These are phyloP conservation scores for Larimichthys crocea DNA, from an alignment of 2,113 vertebrate species.

Conservation along the genomic window DNA sequence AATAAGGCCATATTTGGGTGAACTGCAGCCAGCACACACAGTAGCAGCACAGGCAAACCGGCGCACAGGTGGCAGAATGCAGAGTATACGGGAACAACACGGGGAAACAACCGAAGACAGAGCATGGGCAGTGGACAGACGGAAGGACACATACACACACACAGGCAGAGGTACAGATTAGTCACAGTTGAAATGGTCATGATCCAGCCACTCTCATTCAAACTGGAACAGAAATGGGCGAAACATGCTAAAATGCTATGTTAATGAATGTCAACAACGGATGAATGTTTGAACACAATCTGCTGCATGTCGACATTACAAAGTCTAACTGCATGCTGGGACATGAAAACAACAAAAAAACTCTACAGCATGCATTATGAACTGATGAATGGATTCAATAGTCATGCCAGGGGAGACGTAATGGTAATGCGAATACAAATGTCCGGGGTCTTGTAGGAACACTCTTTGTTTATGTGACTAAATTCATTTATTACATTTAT, in stretches of 20 bases:
- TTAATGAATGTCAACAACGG: constrained; percentile 26
- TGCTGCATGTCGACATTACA: not conserved
- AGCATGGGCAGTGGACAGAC: constrained; percentile 52
- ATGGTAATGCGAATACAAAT: constrained; percentile 11
- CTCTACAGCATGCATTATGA: constrained; percentile 39
- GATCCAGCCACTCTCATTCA: constrained; percentile 57
- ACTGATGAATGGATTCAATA: constrained; percentile 10
- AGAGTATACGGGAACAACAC: constrained; percentile 61
- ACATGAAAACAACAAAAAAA: not conserved
- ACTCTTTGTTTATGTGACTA: too few species aligned
- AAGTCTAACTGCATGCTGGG: constrained; percentile 29
- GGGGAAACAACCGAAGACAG: constrained; percentile 56
- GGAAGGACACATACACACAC: constrained; percentile 36
- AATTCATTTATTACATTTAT: too few species aligned
- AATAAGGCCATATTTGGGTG: constrained; percentile 97
- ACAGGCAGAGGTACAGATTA: constrained; percentile 70
- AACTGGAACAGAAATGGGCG: constrained; percentile 48
- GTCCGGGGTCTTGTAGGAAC: not conserved
- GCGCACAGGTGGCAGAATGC: constrained; percentile 64
- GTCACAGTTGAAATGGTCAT: constrained; percentile 59
- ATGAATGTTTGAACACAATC: not conserved
- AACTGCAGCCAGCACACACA: constrained; percentile 90
- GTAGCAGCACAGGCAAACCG: constrained; percentile 85
- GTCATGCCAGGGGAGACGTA: not conserved
- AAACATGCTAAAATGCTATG: constrained; percentile 34